These are phyloP conservation scores for Mareca penelope DNA, from an alignment of 2,797 vertebrate genomes.

Conservation along the genomic window DNA sequence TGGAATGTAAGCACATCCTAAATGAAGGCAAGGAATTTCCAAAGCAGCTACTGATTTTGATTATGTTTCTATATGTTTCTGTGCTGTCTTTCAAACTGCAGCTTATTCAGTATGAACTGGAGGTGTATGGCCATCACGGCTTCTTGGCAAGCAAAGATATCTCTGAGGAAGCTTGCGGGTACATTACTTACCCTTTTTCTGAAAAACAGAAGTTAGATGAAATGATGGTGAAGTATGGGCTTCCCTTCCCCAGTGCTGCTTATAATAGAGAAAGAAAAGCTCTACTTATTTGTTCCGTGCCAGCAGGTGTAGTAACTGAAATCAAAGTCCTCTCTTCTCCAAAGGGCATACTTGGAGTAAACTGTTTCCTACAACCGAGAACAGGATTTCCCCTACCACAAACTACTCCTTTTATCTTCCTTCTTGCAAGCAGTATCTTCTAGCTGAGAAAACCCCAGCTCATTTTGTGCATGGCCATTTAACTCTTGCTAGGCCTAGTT, in stretches of 20 bases:
- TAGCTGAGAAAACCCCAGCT: conserved; percentile 26
- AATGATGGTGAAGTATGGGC: not conserved
- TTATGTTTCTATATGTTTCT: not conserved
- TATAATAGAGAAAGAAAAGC: not conserved
- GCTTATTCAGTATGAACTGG: not conserved
- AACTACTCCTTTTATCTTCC: conserved; percentile 51
- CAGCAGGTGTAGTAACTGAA: not conserved
- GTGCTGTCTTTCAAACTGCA: not conserved
- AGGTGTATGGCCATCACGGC: fast-evolving
- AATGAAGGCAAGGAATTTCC: not conserved
- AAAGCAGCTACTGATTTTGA: not conserved
- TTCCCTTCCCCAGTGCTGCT: not conserved
- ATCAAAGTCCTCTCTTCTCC: not conserved
- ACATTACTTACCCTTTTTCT: not conserved
- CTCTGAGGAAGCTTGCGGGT: not conserved
- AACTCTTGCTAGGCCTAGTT: not conserved
- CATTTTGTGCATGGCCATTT: not conserved
- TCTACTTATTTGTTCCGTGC: not conserved
- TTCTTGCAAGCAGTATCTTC: not conserved
- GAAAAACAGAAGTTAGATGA: conserved; percentile 21
- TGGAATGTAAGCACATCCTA: not conserved
- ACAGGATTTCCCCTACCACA: not conserved
- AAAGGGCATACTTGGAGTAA: not conserved
- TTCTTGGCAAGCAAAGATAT: not conserved
- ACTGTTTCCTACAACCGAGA: not conserved